Base-by-base conservation (phyloP, 1,140 invertebrate species). In the Melipona quadrifasciata region DNA sequence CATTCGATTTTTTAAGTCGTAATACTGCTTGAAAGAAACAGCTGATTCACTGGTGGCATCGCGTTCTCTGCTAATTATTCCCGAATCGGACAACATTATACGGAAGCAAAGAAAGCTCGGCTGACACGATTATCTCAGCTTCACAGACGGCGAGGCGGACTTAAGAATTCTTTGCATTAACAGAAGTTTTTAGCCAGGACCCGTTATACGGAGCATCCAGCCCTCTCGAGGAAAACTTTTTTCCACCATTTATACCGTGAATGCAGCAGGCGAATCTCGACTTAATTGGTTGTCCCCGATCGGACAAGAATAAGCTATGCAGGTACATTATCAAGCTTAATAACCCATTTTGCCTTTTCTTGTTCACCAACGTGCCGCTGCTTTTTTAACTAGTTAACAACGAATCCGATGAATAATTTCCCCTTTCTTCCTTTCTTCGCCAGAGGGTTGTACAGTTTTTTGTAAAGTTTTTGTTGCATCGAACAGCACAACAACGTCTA, bases 271-370 rank as follows among this genome's bases (percentile, higher is more conserved):
- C 24, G 55, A 70, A 61, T 61, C 75, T 58, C 31, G 47, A 8
- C 55, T 79, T 79, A 84, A 84, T 84, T 84, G 76, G 39, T 84
- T 72, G 76, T 79, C 67, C 76, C 27, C 76, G 75, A 79, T 84
- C 27, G 76, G 57, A 79, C 75, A 71, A 53, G 82, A 84, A 84
- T 84, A 61, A 84, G 57, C 75, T 78, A 39, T 71, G 47, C 82
- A 61, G 39, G 27, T 64, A 79, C 75, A 71, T 79, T 79, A 79
- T 79, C 82, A 17, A 57, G 75, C 47, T 78, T 70, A 55, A 78
- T 70, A 83, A 83, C 14, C 24, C 34, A 6, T 17, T n/a, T 71
- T 31, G 34, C 47, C 14, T 51, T 39, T 12, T 53, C 19, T 16
- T 76, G 8, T 51, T 77, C 16, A 34, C 17, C 4, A n/a, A 57